A percentile compares a stretch with the other conserved stretches of the same genome.
phyloP scores from a whole-genome alignment of 2,888 invertebrate genomes.

The Tetragonula carbonaria region DNA sequence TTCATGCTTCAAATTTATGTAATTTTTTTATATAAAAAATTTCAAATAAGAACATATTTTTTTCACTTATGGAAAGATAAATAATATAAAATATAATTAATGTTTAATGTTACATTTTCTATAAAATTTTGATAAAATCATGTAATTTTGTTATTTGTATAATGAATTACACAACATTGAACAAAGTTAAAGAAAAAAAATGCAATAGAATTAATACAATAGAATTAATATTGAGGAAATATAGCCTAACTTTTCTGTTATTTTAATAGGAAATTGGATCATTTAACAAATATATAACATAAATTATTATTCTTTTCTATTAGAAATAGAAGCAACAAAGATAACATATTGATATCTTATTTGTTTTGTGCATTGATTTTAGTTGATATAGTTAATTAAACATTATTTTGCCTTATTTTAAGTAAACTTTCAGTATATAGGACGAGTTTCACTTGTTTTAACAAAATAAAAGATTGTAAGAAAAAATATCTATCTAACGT shows the following conservation, averaged over 20 bases:
- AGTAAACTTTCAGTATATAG: constrained; percentile 51
- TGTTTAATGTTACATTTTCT: neutral
- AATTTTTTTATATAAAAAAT: neutral
- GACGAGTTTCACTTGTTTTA: constrained; percentile 45
- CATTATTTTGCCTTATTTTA: constrained; percentile 39
- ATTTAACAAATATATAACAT: constrained; percentile 21
- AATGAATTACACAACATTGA: neutral
- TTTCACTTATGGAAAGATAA: neutral
- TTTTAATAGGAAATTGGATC: neutral
- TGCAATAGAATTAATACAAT: neutral
- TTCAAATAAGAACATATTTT: neutral
- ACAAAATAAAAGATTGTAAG: constrained; percentile 8
- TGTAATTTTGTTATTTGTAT: neutral
- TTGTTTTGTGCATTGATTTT: constrained; percentile 26
- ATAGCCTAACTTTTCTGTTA: neutral
- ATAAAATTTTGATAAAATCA: neutral
- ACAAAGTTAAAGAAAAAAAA: constrained; percentile 3
- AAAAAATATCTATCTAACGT: constrained; percentile 2
- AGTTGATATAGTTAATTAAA: constrained; percentile 35
- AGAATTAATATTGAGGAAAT: neutral
- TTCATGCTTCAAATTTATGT: neutral
- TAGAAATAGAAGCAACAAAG: constrained; percentile 13
- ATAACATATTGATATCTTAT: constrained; percentile 36
- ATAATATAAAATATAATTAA: neutral
- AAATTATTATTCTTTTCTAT: constrained; percentile 21